Evolutionary conservation across 1,140 invertebrate species (phyloP).

Genomic region (Bombus affinis): DNA sequence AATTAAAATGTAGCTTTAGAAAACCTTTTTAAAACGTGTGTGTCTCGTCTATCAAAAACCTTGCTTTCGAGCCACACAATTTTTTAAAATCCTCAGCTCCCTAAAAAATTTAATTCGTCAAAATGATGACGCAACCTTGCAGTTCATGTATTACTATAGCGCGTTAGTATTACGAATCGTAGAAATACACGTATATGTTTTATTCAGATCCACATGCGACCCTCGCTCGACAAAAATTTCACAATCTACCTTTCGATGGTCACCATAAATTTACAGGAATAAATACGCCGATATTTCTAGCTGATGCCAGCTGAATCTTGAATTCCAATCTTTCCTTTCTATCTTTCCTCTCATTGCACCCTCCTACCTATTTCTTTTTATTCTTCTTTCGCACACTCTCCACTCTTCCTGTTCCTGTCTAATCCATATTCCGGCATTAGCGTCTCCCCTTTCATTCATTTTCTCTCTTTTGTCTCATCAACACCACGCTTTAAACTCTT

Average conservation of each 20-base stretch:
- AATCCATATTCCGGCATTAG: slow-evolving; percentile 18
- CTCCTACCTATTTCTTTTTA: not conserved
- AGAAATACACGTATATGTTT: not conserved
- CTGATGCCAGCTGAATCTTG: slow-evolving; percentile 57
- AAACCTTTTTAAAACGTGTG: too few relatives aligned
- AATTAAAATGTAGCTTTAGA: not conserved
- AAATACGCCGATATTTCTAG: slow-evolving; percentile 68
- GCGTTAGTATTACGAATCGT: not conserved
- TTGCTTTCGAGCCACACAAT: too few relatives aligned
- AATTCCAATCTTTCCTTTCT: slow-evolving; percentile 9
- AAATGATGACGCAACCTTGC: not conserved
- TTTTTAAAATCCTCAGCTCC: too few relatives aligned
- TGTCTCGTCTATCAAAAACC: too few relatives aligned
- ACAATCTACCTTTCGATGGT: slow-evolving; percentile 27
- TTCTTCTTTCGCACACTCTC: too few relatives aligned
- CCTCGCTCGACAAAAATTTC: not conserved
- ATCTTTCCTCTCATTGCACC: not conserved
- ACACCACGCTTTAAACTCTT: slow-evolving; percentile 11
- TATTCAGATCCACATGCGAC: not conserved
- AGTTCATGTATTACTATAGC: not conserved
- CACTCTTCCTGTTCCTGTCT: not conserved
- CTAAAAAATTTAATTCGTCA: too few relatives aligned
- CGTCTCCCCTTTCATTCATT: slow-evolving; percentile 1
- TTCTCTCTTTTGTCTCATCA: slow-evolving; percentile 42
- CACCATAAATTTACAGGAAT: slow-evolving; percentile 67